phyloP scores from a whole-genome alignment of 1,140 invertebrate genomes.

The Panagrolaimus sp. region DNA sequence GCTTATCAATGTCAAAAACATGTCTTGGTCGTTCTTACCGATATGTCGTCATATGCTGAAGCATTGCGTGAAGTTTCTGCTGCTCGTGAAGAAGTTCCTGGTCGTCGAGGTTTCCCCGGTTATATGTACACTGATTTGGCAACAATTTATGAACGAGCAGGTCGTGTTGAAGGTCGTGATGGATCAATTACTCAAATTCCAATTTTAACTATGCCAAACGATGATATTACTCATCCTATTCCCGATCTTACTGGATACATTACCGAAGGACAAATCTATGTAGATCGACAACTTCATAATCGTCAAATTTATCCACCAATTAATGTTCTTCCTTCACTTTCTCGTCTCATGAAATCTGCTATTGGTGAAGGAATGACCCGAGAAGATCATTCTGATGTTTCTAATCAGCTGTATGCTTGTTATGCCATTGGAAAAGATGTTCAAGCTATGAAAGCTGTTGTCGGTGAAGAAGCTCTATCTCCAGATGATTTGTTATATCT shows the following conservation, averaged over 20 bases:
- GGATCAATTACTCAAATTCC: conserved; percentile 95
- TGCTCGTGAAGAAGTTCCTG: conserved; percentile 86
- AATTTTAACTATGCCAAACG: conserved; percentile 94
- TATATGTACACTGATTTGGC: conserved; percentile 99
- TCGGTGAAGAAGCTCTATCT: conserved; percentile 85
- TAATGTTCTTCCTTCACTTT: conserved; percentile 89
- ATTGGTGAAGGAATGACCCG: conserved; percentile 92
- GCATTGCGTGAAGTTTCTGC: conserved; percentile 87
- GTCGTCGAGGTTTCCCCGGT: conserved; percentile 84
- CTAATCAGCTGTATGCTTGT: conserved; percentile 72
- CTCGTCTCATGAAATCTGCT: conserved; percentile 93
- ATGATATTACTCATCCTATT: conserved; percentile 96
- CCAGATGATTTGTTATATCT: conserved; percentile 92
- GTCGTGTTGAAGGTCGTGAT: conserved; percentile 85
- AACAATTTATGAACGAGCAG: conserved; percentile 90
- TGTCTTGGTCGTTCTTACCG: conserved; percentile 79
- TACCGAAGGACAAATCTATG: conserved; percentile 95
- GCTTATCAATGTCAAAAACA: conserved; percentile 97
- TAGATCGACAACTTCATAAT: conserved; percentile 90
- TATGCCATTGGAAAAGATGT: conserved; percentile 63
- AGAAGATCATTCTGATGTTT: conserved; percentile 91
- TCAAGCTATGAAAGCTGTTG: conserved; percentile 88
- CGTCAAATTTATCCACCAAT: conserved; percentile 92
- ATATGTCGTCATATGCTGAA: conserved; percentile 96
- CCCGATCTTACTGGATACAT: conserved; percentile 96